phyloP scores from a whole-genome alignment of 2,888 invertebrate genomes.

The Sarcophaga carnaria region DNA sequence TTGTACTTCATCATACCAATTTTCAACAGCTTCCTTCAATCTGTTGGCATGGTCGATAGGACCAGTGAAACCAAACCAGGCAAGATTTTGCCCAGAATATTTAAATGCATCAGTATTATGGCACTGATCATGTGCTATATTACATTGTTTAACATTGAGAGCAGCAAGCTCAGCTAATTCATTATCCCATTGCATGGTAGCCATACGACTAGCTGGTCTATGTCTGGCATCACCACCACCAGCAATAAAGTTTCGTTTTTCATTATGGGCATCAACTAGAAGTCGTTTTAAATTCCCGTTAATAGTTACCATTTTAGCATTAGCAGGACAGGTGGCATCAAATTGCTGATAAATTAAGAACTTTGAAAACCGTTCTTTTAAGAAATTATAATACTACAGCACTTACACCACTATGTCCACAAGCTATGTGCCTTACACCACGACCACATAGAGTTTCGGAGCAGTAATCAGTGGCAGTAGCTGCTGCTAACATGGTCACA shows the following conservation, averaged over 20 bases:
- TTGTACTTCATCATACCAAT: constrained; percentile 75
- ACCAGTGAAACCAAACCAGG: constrained; percentile 63
- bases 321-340: constrained; percentile 39
- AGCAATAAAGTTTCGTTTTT: constrained; percentile 58
- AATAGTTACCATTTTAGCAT: constrained; percentile 20
- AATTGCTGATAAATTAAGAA: constrained; percentile 29
- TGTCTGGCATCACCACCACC: constrained; percentile 67
- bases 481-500: not conserved
- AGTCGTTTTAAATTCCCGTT: not conserved
- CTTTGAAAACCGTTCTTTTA: too few relatives aligned
- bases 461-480: constrained; percentile 19
- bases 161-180: constrained; percentile 76
- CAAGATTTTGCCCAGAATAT: constrained; percentile 77
- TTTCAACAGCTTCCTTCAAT: constrained; percentile 68
- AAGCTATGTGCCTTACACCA: constrained; percentile 10
- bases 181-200: constrained; percentile 76
- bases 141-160: constrained; percentile 74
- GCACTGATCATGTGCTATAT: constrained; percentile 75
- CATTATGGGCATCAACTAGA: constrained; percentile 46
- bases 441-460: not conserved
- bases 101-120: constrained; percentile 74
- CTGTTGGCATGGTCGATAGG: constrained; percentile 10
- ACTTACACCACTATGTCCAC: constrained; percentile 42
- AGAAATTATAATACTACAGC: too few relatives aligned
- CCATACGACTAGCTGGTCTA: constrained; percentile 75